These are phyloP conservation scores for Philereme transversata DNA, from an alignment of 2,888 invertebrate genomes.

Conservation along the genomic window DNA sequence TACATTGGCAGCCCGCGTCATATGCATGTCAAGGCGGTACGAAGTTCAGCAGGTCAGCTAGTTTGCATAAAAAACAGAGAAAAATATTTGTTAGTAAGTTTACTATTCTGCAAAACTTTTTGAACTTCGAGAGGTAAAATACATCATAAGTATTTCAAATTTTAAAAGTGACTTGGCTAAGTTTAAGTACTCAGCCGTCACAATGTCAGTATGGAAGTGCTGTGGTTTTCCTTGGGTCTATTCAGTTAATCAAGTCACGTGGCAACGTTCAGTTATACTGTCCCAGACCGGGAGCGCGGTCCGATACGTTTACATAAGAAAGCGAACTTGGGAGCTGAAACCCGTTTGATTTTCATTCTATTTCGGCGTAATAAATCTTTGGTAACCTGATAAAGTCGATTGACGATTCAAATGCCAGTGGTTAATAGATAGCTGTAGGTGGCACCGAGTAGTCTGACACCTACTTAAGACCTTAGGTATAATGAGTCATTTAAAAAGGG, in stretches of 20 bases:
- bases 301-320: constrained; percentile 46
- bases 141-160: neutral
- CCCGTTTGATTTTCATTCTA: constrained; percentile 19
- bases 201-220: constrained; percentile 7
- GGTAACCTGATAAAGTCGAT: constrained; percentile 15
- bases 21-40: too few species aligned
- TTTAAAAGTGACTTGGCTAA: neutral
- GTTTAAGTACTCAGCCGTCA: neutral
- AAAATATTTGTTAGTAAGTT: too few species aligned
- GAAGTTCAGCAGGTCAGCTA: too few species aligned
- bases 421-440: too few species aligned
- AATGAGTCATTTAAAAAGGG: too few species aligned
- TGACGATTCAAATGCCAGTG: neutral
- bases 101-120: too few species aligned
- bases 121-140: too few species aligned
- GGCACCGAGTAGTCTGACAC: too few species aligned
- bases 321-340: constrained; percentile 20
- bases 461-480: too few species aligned
- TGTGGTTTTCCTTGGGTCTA: constrained; percentile 38
- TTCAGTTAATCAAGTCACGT: constrained; percentile 61
- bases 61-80: too few species aligned
- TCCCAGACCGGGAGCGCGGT: constrained; percentile 48
- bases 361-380: constrained; percentile 15
- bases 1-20: too few species aligned
- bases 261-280: constrained; percentile 63